Base-by-base conservation (phyloP, 92 coral and sea anemone genomes). In the Palythoa grandiflora region DNA sequence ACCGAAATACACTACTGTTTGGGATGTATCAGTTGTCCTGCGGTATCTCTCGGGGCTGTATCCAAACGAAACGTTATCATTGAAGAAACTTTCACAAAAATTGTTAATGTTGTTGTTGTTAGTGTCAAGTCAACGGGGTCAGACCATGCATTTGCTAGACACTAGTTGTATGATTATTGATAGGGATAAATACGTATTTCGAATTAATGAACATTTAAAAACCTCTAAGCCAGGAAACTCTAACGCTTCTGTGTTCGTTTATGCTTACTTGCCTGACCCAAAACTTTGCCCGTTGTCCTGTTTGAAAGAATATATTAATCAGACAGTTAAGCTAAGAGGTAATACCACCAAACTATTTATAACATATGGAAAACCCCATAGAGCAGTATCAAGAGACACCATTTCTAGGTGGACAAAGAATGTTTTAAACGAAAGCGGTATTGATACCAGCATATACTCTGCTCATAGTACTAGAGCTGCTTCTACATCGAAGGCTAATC, bases 401-500 rank as follows among this genome's bases (percentile, higher is more conserved):
- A 15, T 57, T 57, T 14, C 89, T 53, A 79, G 91, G 47, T 83
- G 91, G 91, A 37, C 77, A 68, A 85, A 76, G 47, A 79, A 10
- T 50, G 80, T 75, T 38, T 76, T 84, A 80, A 48, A 86, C 14
- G 55, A 89, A 1, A 86, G 90, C 71, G 94, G 93, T 9, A 87
- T 93, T 59, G 87, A 93, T 89, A 93, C 89, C 2, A 73, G n/a
- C 19, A 70, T 44, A 9, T 93, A 84, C 68, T 47, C 89, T 63
- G 90, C 93, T 2, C 92, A 93, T 79, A 93, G 93, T 75, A 93
- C 96, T 12, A 81, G 91, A 47, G 78, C 95, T 53, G 92, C 92
- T 5, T 90, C 93, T 7, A 75, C 83, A 4, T 90, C 93, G 10
- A 89, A 87, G 17, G 93, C 92, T 5, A 87, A 88, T 66, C 80